Conservation (phyloP, 2,888 invertebrate genomes). For the Rosalia funebris region DNA sequence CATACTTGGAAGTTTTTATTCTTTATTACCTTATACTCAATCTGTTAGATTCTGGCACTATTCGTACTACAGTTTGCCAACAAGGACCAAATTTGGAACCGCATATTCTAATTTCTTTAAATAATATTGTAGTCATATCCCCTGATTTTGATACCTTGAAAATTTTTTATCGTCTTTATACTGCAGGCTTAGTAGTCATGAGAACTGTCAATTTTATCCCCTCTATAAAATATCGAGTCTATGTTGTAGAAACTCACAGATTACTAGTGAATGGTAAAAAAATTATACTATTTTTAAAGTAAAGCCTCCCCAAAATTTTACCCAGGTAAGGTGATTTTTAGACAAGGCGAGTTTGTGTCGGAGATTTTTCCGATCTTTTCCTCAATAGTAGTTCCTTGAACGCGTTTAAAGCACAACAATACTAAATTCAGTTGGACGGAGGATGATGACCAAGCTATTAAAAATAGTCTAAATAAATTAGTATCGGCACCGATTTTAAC, state of each 20-base stretch:
- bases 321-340: constrained; percentile 31
- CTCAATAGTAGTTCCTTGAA: no score
- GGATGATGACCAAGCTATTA: no score
- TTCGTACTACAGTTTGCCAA: constrained; percentile 19
- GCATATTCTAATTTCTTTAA: constrained; percentile 37
- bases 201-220: constrained; percentile 45
- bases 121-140: constrained; percentile 36
- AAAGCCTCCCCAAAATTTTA: constrained; percentile 23
- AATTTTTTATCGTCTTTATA: constrained; percentile 38
- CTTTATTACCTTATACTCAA: constrained; percentile 16
- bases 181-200: constrained; percentile 38
- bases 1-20: constrained; percentile 22
- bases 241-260: constrained; percentile 44
- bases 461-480: no score
- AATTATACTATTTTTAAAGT: constrained; percentile 33
- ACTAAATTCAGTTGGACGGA: no score
- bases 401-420: no score
- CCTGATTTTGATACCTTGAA: constrained; percentile 29
- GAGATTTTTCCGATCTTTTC: no score
- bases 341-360: constrained; percentile 36
- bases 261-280: constrained; percentile 36
- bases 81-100: constrained; percentile 33
- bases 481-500: no score
- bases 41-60: constrained; percentile 33
- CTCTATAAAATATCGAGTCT: constrained; percentile 49